phyloP scores from a whole-genome alignment of 2,797 vertebrate species.

The Ataeniobius toweri region DNA sequence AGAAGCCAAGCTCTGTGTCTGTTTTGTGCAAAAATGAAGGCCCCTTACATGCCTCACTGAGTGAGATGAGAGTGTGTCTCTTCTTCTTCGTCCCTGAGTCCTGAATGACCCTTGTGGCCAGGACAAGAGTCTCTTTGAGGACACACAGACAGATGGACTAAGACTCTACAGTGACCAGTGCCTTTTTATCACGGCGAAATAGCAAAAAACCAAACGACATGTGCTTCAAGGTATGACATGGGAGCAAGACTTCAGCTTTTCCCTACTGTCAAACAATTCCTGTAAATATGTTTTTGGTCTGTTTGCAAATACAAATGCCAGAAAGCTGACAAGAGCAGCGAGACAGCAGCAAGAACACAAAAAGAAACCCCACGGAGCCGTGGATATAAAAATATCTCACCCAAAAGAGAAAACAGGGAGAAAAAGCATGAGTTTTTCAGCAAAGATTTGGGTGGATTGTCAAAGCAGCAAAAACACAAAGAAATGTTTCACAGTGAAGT shows the following conservation, averaged over 20 bases:
- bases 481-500: constrained; percentile 8
- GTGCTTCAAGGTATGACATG: neutral
- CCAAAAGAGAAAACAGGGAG: constrained; percentile 51
- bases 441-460: constrained; percentile 51
- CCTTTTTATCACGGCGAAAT: constrained; percentile 43
- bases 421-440: constrained; percentile 48
- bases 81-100: constrained; percentile 22
- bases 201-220: neutral
- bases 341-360: constrained; percentile 37
- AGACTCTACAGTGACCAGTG: constrained; percentile 51
- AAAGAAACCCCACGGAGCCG: constrained; percentile 64
- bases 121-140: constrained; percentile 76
- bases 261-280: constrained; percentile 33
- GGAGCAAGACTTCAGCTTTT: neutral
- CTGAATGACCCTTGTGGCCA: constrained; percentile 53
- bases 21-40: constrained; percentile 41
- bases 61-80: constrained; percentile 47
- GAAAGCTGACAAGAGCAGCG: constrained; percentile 57
- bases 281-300: constrained; percentile 46
- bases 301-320: constrained; percentile 48
- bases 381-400: constrained; percentile 67
- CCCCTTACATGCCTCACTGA: constrained; percentile 49
- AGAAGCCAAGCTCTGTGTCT: constrained; percentile 23
- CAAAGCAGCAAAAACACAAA: constrained; percentile 43
- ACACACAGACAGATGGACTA: constrained; percentile 66